Base-by-base conservation (phyloP, 1,140 invertebrate genomes). In the Radopholus similis region DNA sequence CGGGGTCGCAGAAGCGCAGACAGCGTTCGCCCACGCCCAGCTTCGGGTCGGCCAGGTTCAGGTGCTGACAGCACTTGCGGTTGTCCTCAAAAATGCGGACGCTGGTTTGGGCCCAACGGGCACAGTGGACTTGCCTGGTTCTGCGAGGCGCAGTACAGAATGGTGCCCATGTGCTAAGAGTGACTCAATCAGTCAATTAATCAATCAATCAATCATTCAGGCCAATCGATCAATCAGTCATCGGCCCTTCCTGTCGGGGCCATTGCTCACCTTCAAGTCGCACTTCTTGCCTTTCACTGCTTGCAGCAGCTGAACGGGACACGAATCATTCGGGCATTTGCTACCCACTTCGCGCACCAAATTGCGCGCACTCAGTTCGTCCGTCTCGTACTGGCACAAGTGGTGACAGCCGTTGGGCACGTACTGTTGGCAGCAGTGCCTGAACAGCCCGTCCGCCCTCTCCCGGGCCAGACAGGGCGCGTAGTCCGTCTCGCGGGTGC, bases 61-160 rank as follows among this genome's bases (percentile, higher is more conserved):
- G 49, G 54, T 76, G 74, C 21, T 68, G 56, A 28, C 74, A 76
- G 40, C 74, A 76, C 38, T 77, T 72, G 15, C 72, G 58, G 38
- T 76, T 76, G 42, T 76, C 75, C 62, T 70, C 32, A n/a, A n/a
- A n/a, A n/a, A n/a, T n/a, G n/a, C n/a, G n/a, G n/a, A n/a, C n/a
- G n/a, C n/a, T n/a, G n/a, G n/a, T 28, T 9, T n/a, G 30, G 11
- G 1, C 3, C 9, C 13, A 6, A 57, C 0, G 9, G 30, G 26
- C 6, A 34, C 1, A 18, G 47, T 26, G 3, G 15, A 8, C 28
- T n/a, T 30, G 62, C 68, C 68, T 77, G 74, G 54, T 76, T 76
- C 56, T 76, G 74, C n/a, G 67, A 72, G 11, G 74, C 74, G 40
- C 74, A 76, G 37, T 77, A 76, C 28, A 76, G 66, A 44, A 76